Percentiles rank a stretch among this genome's conserved stretches.
Conservation (phyloP, 2,888 invertebrate genomes). For the Orthonychiurus folsomi region DNA sequence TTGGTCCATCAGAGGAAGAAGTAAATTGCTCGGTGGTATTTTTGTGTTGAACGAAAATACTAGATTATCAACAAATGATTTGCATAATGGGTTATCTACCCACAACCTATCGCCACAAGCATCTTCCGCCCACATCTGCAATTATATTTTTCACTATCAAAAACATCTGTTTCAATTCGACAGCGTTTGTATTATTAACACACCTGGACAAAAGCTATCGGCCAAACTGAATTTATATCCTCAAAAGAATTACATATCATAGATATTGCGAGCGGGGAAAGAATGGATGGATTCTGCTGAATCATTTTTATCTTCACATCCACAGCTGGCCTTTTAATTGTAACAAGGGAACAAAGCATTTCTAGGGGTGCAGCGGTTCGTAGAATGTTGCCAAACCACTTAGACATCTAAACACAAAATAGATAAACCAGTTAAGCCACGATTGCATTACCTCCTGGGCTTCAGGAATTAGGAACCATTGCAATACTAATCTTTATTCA, state of each 20-base stretch:
- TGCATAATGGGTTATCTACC: conserved; percentile 87
- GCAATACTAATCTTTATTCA: too few relatives aligned
- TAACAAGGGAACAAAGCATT: conserved; percentile 63
- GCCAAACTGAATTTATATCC: conserved; percentile 20
- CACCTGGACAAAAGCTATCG: conserved; percentile 23
- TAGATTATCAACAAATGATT: conserved; percentile 83
- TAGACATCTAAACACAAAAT: too few relatives aligned
- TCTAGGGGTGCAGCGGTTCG: conserved; percentile 45
- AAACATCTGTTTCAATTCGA: background rate
- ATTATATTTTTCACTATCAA: conserved; percentile 18
- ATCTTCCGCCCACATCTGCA: conserved; percentile 82
- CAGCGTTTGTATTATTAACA: background rate
- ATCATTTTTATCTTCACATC: conserved; percentile 28
- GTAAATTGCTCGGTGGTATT: conserved; percentile 59
- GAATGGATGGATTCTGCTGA: conserved; percentile 20
- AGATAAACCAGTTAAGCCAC: too few relatives aligned
- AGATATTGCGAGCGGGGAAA: conserved; percentile 27
- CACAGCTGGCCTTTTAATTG: conserved; percentile 16
- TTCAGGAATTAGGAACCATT: too few relatives aligned
- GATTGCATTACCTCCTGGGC: too few relatives aligned
- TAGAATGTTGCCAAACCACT: conserved; percentile 23
- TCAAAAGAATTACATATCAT: conserved; percentile 20
- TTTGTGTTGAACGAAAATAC: conserved; percentile 74
- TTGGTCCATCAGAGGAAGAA: conserved; percentile 50
- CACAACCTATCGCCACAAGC: conserved; percentile 85